Conservation (phyloP, 2,888 invertebrate species). For the Gonocerus acuteangulatus region DNA sequence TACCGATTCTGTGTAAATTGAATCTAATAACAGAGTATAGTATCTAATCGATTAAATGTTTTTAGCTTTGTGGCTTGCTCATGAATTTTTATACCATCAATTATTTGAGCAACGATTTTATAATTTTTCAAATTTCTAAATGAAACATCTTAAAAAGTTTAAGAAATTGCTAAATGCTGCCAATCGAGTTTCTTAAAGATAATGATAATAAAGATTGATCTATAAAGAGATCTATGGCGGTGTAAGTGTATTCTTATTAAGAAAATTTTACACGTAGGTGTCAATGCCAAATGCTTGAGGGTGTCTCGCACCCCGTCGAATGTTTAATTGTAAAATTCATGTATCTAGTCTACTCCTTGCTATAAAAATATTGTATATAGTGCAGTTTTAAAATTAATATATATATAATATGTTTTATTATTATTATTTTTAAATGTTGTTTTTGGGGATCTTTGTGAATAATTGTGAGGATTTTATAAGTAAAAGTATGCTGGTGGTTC, state of each 20-base stretch:
- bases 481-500: constrained; percentile 22
- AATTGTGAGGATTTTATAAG: constrained; percentile 18
- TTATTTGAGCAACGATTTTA: no score
- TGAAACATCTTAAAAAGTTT: not conserved
- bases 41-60: no score
- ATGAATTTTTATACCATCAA: no score
- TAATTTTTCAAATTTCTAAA: not conserved
- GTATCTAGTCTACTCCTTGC: constrained; percentile 27
- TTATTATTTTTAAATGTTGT: constrained; percentile 14
- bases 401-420: constrained; percentile 16
- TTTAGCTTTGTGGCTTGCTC: no score
- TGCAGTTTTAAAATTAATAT: constrained; percentile 19
- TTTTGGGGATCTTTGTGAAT: constrained; percentile 17
- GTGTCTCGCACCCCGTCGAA: not conserved
- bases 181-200: not conserved
- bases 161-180: not conserved
- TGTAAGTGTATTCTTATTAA: not conserved
- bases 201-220: not conserved
- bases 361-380: constrained; percentile 14
- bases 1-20: no score
- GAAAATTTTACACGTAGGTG: constrained; percentile 1
- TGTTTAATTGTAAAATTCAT: constrained; percentile 14
- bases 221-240: not conserved
- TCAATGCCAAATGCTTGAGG: constrained; percentile 13
- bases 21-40: no score